Evolutionary conservation across 2,797 vertebrate species (phyloP), one percentile per base, ranked within the genome.

Genomic region (Pseudomugil tenellus): DNA sequence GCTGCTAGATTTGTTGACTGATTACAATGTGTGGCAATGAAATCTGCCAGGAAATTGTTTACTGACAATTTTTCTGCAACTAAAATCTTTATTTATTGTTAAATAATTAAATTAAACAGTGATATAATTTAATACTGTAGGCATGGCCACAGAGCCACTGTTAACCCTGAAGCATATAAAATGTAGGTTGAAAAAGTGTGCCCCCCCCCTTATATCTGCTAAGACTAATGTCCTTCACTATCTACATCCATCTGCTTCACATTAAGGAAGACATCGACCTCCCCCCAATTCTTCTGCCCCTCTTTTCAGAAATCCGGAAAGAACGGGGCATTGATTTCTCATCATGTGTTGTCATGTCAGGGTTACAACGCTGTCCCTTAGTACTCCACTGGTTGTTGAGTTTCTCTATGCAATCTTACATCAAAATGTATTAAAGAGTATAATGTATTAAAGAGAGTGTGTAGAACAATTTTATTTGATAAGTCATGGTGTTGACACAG

Each of bases 311-410:
- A 69, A 81, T 58, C 62, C 58, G 70, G 21, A 60, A 51, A 86
- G 81, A 83, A 67, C 74, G 59, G 43, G 23, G 41, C 81, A 91
- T 86, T 81, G 88, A 92, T 91, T 90, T 87, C 61, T 91, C 87
- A 87, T 90, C 85, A 84, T 77, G 56, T 79, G 76, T 69, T 88
- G 80, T 84, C 80, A 82, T 79, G 84, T 86, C 80, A 82, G 82
- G n/a, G 73, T 81, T 86, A 84, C 73, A 85, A 74, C 66, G 84
- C 85, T 67, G 76, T 84, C 60, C 79, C 81, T 74, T 58, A 72
- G 70, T 55, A 56, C 35, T n/a, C 14, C 69, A 54, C 70, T 41
- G 60, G 67, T 43, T 72, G 81, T 72, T 72, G 67, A 58, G 58
- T 74, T 80, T 49, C 39, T 67, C 23, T 55, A 48, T 81, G 25